These are phyloP conservation scores for Echinops telfairi DNA, from an alignment of 2,113 vertebrate genomes.

Conservation along the genomic window DNA sequence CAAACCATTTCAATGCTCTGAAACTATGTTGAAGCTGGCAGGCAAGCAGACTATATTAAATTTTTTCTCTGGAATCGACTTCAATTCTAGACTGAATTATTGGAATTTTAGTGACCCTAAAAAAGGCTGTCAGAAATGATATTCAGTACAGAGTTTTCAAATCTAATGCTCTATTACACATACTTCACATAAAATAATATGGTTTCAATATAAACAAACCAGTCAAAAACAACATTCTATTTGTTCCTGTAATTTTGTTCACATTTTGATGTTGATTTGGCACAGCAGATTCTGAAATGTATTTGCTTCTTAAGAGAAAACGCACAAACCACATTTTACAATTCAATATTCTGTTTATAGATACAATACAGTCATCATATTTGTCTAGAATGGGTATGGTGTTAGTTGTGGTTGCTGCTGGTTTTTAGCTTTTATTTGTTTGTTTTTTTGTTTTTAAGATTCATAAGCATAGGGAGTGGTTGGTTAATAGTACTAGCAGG, in stretches of 20 bases:
- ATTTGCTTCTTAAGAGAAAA: slow-evolving; percentile 76
- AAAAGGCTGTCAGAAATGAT: slow-evolving; percentile 93
- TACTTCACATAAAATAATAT: slow-evolving; percentile 90
- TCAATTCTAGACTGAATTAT: slow-evolving; percentile 93
- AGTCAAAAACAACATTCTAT: slow-evolving; percentile 86
- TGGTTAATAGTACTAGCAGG: slow-evolving; percentile 62
- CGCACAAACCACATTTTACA: slow-evolving; percentile 58
- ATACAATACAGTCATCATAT: slow-evolving; percentile 64
- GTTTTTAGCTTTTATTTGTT: too few relatives aligned
- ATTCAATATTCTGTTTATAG: slow-evolving; percentile 67
- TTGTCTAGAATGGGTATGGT: slow-evolving; percentile 41
- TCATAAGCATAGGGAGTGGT: slow-evolving; percentile 46
- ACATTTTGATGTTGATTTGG: slow-evolving; percentile 85
- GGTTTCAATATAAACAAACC: slow-evolving; percentile 86
- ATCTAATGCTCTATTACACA: slow-evolving; percentile 88
- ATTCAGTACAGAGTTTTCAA: slow-evolving; percentile 88
- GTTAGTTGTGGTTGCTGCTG: too few relatives aligned
- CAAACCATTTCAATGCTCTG: slow-evolving; percentile 90
- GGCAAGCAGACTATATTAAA: slow-evolving; percentile 92
- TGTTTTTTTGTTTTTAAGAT: slow-evolving; percentile 61
- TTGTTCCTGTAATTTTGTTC: slow-evolving; percentile 84
- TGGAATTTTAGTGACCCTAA: slow-evolving; percentile 93
- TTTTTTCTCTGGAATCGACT: slow-evolving; percentile 91
- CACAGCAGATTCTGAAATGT: slow-evolving; percentile 78
- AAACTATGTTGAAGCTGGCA: slow-evolving; percentile 91